Evolutionary conservation across 2,888 invertebrate species (phyloP).

Genomic region (Kryphioiulus occultus): DNA sequence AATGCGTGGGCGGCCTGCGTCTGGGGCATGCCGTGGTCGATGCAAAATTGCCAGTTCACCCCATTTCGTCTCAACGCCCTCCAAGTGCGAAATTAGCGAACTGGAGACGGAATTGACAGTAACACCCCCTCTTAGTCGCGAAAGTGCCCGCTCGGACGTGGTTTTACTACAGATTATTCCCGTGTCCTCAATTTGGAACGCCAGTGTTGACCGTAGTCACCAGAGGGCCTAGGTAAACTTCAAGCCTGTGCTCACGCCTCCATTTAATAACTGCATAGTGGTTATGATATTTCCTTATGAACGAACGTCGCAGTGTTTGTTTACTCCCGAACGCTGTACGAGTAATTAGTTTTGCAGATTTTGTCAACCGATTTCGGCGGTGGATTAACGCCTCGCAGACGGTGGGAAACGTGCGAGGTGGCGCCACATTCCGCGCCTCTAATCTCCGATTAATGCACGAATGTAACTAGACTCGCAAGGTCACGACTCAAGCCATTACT

Average conservation of each 20-base stretch:
- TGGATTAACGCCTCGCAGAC: neutral
- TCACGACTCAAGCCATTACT: neutral
- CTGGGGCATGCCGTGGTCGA: neutral
- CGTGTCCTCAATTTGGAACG: neutral
- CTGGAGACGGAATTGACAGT: neutral
- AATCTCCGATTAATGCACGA: neutral
- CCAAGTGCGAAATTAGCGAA: neutral
- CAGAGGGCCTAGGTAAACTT: neutral
- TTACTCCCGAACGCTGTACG: too few species aligned
- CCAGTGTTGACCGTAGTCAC: neutral
- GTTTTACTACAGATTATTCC: neutral
- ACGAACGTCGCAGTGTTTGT: neutral
- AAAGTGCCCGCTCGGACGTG: neutral
- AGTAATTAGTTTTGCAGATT: too few species aligned
- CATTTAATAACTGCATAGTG: neutral
- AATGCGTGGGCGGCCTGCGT: slow-evolving; percentile 1
- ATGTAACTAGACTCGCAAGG: neutral
- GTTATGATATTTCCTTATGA: neutral
- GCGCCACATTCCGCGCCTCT: neutral
- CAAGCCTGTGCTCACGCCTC: neutral
- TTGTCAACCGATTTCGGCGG: neutral
- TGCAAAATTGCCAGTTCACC: neutral
- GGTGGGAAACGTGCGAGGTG: neutral
- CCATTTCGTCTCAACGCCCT: neutral
- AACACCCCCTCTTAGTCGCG: neutral